These are phyloP conservation scores for Asbolus verrucosus DNA, from an alignment of 1,140 invertebrate species.

Conservation along the genomic window DNA sequence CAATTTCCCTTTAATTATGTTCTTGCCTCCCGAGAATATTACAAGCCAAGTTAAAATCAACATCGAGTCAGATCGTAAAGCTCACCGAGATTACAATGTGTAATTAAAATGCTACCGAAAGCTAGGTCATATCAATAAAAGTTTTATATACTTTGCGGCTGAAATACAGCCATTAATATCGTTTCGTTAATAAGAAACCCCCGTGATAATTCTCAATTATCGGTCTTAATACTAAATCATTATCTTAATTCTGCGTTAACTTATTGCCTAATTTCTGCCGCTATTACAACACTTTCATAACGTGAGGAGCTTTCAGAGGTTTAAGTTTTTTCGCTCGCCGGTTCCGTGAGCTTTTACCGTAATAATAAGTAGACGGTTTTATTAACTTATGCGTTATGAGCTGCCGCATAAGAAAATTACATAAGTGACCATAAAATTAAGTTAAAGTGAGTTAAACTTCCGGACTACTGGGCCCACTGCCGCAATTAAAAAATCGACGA, in stretches of 20 bases:
- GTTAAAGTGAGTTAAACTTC: constrained; percentile 5
- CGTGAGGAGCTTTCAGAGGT: too few species aligned
- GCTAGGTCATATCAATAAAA: constrained; percentile 27
- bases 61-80: constrained; percentile 20
- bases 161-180: constrained; percentile 9
- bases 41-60: constrained; percentile 35
- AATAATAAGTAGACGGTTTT: not conserved
- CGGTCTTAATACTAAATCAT: not conserved
- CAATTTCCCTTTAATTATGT: constrained; percentile 33
- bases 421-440: constrained; percentile 23
- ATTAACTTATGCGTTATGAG: not conserved
- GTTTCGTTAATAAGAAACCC: not conserved
- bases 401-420: constrained; percentile 3
- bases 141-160: constrained; percentile 22
- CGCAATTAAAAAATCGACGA: constrained; percentile 3
- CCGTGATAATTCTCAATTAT: constrained; percentile 14
- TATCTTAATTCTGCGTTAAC: not conserved
- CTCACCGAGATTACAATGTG: constrained; percentile 29
- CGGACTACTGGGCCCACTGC: not conserved
- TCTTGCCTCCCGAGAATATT: constrained; percentile 28
- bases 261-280: too few species aligned
- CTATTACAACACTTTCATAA: too few species aligned
- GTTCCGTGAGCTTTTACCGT: not conserved
- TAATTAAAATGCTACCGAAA: constrained; percentile 24
- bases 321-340: too few species aligned